phyloP scores from a whole-genome alignment of 2,113 vertebrate species.

The Cervus canadensis region DNA sequence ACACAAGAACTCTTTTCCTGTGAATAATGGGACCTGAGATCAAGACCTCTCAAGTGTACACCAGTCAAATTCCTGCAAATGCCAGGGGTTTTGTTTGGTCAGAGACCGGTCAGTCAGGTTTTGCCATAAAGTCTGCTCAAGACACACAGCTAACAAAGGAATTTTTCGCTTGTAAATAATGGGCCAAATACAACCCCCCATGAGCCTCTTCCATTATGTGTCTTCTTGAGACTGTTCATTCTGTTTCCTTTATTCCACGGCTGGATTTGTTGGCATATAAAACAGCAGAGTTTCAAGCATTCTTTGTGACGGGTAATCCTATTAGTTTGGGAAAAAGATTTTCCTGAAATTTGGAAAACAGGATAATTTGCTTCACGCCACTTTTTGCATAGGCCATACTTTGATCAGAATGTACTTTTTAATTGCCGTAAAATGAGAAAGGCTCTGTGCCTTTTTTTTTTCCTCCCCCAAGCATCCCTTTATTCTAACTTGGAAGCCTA shows the following conservation, averaged over 20 bases:
- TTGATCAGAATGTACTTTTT: conserved; percentile 30
- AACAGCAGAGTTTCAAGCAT: conserved; percentile 36
- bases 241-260: conserved; percentile 44
- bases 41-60: not conserved
- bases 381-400: not conserved
- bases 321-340: conserved; percentile 61
- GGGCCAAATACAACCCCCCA: not conserved
- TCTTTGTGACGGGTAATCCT: conserved; percentile 66
- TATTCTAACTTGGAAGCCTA: conserved; percentile 54
- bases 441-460: not conserved
- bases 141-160: conserved; percentile 41
- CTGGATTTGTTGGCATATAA: conserved; percentile 36
- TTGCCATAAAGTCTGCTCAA: not conserved
- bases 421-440: conserved; percentile 33
- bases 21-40: not conserved
- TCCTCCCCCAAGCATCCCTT: not conserved
- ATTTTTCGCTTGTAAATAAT: conserved; percentile 61
- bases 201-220: not conserved
- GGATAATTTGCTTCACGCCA: conserved; percentile 24
- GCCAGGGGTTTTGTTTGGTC: not conserved
- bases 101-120: not conserved
- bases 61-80: not conserved
- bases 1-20: not conserved
- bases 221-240: conserved; percentile 39
- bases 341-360: conserved; percentile 59